phyloP scores from a whole-genome alignment of 2,113 vertebrate species.

The Chamaea fasciata region DNA sequence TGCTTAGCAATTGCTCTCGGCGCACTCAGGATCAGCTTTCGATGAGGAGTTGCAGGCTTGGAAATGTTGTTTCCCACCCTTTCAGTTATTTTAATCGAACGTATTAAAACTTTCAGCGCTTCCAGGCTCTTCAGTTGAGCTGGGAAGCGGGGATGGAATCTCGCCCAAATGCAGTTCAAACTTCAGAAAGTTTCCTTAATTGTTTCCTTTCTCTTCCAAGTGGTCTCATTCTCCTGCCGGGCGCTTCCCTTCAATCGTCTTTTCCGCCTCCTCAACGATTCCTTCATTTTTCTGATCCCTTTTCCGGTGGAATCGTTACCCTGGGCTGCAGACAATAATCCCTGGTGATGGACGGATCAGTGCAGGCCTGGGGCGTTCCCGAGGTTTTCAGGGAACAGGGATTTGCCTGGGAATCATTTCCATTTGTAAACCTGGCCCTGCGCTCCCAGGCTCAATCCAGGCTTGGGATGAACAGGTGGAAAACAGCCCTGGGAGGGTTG shows the following conservation, averaged over 20 bases:
- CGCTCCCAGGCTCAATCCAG: neutral
- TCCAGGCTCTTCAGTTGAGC: neutral
- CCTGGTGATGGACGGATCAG: neutral
- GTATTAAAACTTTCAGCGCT: neutral
- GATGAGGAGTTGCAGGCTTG: neutral
- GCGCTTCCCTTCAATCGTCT: neutral
- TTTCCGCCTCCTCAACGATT: neutral
- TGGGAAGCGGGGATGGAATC: neutral
- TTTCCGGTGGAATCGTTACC: neutral
- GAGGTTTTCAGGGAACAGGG: neutral
- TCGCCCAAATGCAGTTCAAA: neutral
- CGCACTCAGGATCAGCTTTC: neutral
- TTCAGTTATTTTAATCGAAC: neutral
- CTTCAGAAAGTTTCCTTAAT: neutral
- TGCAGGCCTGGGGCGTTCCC: neutral
- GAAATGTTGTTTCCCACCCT: neutral
- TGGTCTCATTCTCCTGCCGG: neutral
- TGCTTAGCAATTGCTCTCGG: slow-evolving; percentile 36
- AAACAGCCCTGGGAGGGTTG: neutral
- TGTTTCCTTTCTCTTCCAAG: neutral
- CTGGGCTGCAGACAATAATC: fast-evolving
- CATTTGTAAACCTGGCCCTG: neutral
- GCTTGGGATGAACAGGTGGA: neutral
- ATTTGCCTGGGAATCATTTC: neutral
- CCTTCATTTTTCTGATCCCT: fast-evolving